These are phyloP conservation scores for Tetheella fluctuosa DNA, from an alignment of 2,888 invertebrate species.

Conservation along the genomic window DNA sequence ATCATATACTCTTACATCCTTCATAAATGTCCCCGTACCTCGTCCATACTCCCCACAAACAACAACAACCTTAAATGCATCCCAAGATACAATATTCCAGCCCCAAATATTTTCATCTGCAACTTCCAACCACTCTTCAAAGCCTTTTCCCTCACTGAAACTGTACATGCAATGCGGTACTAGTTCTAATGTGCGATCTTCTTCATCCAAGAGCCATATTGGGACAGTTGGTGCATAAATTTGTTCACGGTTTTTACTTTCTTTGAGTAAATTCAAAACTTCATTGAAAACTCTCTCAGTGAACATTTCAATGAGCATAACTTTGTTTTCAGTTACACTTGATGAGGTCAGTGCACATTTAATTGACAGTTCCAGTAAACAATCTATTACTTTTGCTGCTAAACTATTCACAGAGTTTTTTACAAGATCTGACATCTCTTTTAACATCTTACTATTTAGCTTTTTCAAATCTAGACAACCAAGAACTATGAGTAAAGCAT, in stretches of 20 bases:
- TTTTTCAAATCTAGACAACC: constrained; percentile 64
- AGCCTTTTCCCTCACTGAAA: constrained; percentile 51
- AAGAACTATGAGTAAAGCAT: constrained; percentile 62
- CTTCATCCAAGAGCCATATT: constrained; percentile 41
- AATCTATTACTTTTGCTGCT: constrained; percentile 58
- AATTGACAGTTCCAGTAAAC: constrained; percentile 45
- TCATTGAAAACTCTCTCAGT: constrained; percentile 65
- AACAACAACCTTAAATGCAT: constrained; percentile 60
- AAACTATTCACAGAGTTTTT: constrained; percentile 53
- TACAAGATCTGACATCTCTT: constrained; percentile 49
- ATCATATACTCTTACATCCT: constrained; percentile 69
- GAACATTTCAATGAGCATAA: constrained; percentile 48
- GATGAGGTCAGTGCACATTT: constrained; percentile 36
- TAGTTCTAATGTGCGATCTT: constrained; percentile 43
- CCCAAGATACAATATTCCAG: constrained; percentile 70
- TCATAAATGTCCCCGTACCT: constrained; percentile 67
- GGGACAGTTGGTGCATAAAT: constrained; percentile 55
- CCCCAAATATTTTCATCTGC: constrained; percentile 72
- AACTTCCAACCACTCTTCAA: constrained; percentile 65
- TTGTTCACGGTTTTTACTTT: constrained; percentile 51
- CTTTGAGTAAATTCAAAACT: constrained; percentile 50
- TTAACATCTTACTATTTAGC: constrained; percentile 48
- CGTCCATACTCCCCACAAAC: constrained; percentile 71
- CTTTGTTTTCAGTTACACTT: constrained; percentile 39
- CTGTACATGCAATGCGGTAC: constrained; percentile 58